phyloP scores from a whole-genome alignment of 2,797 vertebrate genomes.

The Hoplostethus mediterraneus region DNA sequence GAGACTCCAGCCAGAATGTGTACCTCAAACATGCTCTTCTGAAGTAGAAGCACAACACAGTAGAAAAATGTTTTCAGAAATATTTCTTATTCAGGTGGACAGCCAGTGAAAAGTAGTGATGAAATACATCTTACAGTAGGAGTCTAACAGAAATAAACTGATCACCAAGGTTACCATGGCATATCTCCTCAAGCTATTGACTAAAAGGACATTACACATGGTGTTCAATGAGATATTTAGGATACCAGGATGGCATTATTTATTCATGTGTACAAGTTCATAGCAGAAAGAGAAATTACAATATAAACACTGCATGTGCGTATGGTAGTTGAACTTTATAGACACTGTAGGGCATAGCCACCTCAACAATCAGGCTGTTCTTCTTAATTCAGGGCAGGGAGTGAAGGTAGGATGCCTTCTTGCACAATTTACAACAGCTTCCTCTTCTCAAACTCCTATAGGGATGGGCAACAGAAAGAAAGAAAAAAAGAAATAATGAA shows the following conservation, averaged over 20 bases:
- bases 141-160: conserved; percentile 48
- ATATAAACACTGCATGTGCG: conserved; percentile 70
- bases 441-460: conserved; percentile 98
- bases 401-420: conserved; percentile 52
- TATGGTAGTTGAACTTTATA: conserved; percentile 48
- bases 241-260: conserved; percentile 61
- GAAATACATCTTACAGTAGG: conserved; percentile 64
- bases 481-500: conserved; percentile 30
- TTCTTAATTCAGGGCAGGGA: conserved; percentile 54
- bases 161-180: conserved; percentile 60
- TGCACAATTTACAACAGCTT: conserved; percentile 90
- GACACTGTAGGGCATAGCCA: conserved; percentile 57
- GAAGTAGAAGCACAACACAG: conserved; percentile 55
- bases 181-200: conserved; percentile 28
- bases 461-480: conserved; percentile 57
- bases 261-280: conserved; percentile 71
- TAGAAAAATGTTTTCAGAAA: conserved; percentile 64
- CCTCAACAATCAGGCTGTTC: conserved; percentile 63
- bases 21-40: conserved; percentile 3
- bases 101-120: conserved; percentile 56
- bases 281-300: conserved; percentile 66
- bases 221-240: conserved; percentile 56
- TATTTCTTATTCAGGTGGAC: conserved; percentile 74
- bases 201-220: conserved; percentile 20
- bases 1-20: conserved; percentile 14